A percentile compares a stretch with the other conserved stretches of the same genome.
These are phyloP conservation scores for Sebastes trivittatus DNA, from an alignment of 2,797 vertebrate genomes.

Conservation along the genomic window DNA sequence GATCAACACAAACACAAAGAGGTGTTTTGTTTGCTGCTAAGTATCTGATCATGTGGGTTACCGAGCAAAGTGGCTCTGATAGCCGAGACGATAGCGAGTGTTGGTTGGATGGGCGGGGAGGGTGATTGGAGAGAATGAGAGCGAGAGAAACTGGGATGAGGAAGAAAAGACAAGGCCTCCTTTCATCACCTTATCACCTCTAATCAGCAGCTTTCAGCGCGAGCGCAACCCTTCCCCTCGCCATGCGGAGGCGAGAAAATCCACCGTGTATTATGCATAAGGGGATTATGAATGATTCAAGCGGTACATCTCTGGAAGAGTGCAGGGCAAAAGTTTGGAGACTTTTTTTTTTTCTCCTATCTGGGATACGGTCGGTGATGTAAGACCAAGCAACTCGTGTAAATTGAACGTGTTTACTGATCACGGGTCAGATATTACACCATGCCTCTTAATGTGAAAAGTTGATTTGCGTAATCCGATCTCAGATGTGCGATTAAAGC, in stretches of 20 bases:
- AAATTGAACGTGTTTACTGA: slow-evolving; percentile 29
- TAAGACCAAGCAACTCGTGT: slow-evolving; percentile 32
- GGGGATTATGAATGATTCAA: slow-evolving; percentile 71
- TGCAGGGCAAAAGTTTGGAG: slow-evolving; percentile 34
- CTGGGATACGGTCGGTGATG: slow-evolving; percentile 31
- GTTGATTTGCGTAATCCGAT: slow-evolving; percentile 45
- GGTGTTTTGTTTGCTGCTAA: slow-evolving; percentile 24
- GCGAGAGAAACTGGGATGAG: slow-evolving; percentile 10
- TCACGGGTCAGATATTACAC: slow-evolving; percentile 30
- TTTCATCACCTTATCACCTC: slow-evolving; percentile 70
- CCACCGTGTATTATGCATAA: slow-evolving; percentile 62
- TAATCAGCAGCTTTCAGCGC: slow-evolving; percentile 55
- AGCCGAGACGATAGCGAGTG: slow-evolving; percentile 10
- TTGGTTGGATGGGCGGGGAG: neutral
- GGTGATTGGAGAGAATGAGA: slow-evolving; percentile 4
- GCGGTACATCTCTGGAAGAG: slow-evolving; percentile 21
- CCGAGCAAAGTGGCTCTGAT: slow-evolving; percentile 23
- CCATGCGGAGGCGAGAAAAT: slow-evolving; percentile 34
- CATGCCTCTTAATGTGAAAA: slow-evolving; percentile 18
- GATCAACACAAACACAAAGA: slow-evolving; percentile 35
- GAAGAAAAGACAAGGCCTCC: slow-evolving; percentile 51
- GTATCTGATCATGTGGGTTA: slow-evolving; percentile 55
- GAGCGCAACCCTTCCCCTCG: slow-evolving; percentile 12
- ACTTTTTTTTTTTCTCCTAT: neutral
- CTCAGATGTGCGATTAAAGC: slow-evolving; percentile 31